Evolutionary conservation across 2,113 vertebrate species (phyloP).

Genomic region (Pteropus alecto): DNA sequence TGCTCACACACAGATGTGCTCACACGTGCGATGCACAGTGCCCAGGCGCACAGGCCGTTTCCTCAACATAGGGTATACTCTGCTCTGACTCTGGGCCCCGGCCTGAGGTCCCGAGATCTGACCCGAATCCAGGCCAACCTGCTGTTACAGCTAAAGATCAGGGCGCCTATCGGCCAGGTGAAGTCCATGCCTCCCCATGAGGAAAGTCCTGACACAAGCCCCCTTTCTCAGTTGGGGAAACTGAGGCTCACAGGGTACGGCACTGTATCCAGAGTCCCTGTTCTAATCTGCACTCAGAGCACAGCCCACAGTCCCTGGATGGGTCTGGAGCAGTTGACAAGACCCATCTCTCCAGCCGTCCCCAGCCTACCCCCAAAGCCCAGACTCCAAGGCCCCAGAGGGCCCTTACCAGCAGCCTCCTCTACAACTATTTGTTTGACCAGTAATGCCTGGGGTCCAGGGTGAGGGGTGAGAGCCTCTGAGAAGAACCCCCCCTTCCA

Average conservation of each 20-base stretch:
- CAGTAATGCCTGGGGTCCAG: background rate
- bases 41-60: accelerated
- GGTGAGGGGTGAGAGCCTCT: accelerated
- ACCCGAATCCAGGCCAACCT: background rate
- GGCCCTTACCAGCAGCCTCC: background rate
- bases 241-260: accelerated
- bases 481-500: background rate
- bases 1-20: background rate
- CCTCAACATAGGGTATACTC: background rate
- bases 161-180: background rate
- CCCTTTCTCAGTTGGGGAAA: background rate
- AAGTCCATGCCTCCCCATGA: background rate
- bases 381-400: background rate
- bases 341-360: background rate
- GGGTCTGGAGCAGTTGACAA: background rate
- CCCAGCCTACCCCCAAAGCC: background rate
- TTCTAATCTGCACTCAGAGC: background rate
- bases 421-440: too few species aligned
- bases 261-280: background rate
- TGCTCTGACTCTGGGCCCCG: background rate
- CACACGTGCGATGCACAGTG: accelerated
- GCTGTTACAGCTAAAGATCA: background rate
- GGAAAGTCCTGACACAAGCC: background rate
- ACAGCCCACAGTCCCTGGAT: background rate
- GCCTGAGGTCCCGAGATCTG: background rate